Conservation (phyloP, 2,888 invertebrate species). For the Kuschelorhynchus macadamiae region DNA sequence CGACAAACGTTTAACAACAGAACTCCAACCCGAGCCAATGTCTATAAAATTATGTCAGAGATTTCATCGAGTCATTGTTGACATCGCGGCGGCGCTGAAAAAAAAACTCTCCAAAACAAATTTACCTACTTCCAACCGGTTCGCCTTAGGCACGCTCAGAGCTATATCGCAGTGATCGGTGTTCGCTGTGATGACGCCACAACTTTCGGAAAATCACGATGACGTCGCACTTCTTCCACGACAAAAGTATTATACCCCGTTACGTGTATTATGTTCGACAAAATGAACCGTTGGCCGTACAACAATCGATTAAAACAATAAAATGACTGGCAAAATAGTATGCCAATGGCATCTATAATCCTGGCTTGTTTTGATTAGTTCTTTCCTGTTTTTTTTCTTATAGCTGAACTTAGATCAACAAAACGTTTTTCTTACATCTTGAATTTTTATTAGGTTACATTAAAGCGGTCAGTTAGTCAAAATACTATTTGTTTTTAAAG, state of each 20-base stretch:
- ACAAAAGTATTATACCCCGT: slow-evolving; percentile 28
- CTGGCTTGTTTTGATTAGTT: background rate
- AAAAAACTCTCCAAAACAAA: slow-evolving; percentile 30
- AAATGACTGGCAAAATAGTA: background rate
- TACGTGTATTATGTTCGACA: slow-evolving; percentile 6
- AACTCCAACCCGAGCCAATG: too few relatives aligned
- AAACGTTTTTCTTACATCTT: too few relatives aligned
- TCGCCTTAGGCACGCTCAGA: slow-evolving; percentile 34
- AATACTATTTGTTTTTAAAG: too few relatives aligned
- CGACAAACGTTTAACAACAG: too few relatives aligned
- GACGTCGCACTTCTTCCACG: slow-evolving; percentile 23
- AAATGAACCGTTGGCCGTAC: slow-evolving; percentile 1
- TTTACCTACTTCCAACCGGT: slow-evolving; percentile 36
- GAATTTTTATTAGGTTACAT: too few relatives aligned
- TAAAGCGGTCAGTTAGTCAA: too few relatives aligned
- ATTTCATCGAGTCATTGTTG: slow-evolving; percentile 37
- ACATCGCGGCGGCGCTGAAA: slow-evolving; percentile 6
- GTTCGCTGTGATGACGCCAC: slow-evolving; percentile 19
- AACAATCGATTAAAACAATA: slow-evolving; percentile 9
- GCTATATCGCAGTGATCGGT: slow-evolving; percentile 40
- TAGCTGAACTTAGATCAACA: too few relatives aligned
- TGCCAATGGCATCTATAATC: background rate
- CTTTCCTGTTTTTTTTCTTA: slow-evolving; percentile 1
- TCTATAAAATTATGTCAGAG: too few relatives aligned
- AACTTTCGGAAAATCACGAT: slow-evolving; percentile 29